Base-by-base conservation (phyloP, 1,140 invertebrate genomes). In the Aleiodes sp. region DNA sequence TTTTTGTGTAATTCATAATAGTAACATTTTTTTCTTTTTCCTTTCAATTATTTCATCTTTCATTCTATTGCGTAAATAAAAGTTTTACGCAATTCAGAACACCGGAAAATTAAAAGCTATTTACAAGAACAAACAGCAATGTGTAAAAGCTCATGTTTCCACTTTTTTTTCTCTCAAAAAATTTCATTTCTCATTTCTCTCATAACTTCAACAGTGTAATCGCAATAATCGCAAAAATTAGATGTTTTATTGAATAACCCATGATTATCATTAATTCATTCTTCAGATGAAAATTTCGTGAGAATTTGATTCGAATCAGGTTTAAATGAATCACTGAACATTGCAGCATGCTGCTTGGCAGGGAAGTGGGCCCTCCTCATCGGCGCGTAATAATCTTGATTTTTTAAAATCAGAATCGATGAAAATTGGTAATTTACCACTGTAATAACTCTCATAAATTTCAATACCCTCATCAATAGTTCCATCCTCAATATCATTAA, bases 381-480 rank as follows among this genome's bases (percentile, higher is more conserved):
- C 73, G 2, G 56, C 61, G 19, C 75, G 74, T 1, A 77, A 37
- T 9, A 14, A 9, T 56, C 43, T 72, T 24, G 61, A 52, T 21
- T 67, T 72, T 33, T 37, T 73, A 70, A 73, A 78, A 73, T 64
- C 80, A 71, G 35, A 71, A 65, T 72, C 66, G 31, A 76, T 73
- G 16, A 76, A 21, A 31, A 77, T 81, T 39, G 75, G 75, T 0
- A 71, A 26, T 56, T 79, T 82, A 4, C 78, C 78, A 12, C 68
- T 80, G 73, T 84, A 83, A 64, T 67, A 85, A 63, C 82, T 86
- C 66, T 86, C 85, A 31, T 85, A 86, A 39, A 77, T 82, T 43
- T 86, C 85, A n/a, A 83, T 79, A 59, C 83, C 85, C 28, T 86
- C 84, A 16, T 86, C 84, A 16, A 86, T 73, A 0, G 79, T 70